These are phyloP conservation scores for Squalus acanthias DNA, from an alignment of 2,797 vertebrate genomes.

Conservation along the genomic window DNA sequence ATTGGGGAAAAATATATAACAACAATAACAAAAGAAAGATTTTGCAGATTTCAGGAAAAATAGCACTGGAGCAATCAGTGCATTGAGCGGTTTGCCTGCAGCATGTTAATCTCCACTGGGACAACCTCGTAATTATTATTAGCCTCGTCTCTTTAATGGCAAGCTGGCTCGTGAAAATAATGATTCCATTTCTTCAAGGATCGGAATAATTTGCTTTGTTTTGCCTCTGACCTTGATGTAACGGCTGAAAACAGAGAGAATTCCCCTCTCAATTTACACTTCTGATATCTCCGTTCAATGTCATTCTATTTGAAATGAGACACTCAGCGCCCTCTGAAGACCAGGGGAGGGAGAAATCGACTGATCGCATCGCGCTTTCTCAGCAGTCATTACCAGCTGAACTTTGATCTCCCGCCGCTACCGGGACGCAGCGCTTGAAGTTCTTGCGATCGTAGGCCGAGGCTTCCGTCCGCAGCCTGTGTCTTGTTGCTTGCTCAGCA, in stretches of 20 bases:
- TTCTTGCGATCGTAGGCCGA: neutral
- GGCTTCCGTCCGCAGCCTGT: neutral
- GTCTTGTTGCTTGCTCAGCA: neutral
- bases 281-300: neutral
- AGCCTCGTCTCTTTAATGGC: neutral
- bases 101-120: slow-evolving; percentile 6
- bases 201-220: neutral
- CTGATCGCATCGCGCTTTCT: neutral
- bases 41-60: neutral
- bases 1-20: neutral
- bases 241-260: neutral
- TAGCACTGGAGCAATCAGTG: neutral
- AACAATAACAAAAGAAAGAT: neutral
- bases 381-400: neutral
- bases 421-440: no score
- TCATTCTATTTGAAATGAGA: neutral
- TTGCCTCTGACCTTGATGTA: neutral
- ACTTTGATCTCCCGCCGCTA: neutral
- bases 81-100: neutral
- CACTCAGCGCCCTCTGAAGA: neutral
- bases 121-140: neutral
- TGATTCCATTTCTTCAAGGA: neutral
- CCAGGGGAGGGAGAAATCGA: neutral
- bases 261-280: neutral
- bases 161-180: neutral